Percentiles rank a stretch among this genome's conserved stretches.
Conservation (phyloP, 2,113 vertebrate species). For the Glareola pratincola region DNA sequence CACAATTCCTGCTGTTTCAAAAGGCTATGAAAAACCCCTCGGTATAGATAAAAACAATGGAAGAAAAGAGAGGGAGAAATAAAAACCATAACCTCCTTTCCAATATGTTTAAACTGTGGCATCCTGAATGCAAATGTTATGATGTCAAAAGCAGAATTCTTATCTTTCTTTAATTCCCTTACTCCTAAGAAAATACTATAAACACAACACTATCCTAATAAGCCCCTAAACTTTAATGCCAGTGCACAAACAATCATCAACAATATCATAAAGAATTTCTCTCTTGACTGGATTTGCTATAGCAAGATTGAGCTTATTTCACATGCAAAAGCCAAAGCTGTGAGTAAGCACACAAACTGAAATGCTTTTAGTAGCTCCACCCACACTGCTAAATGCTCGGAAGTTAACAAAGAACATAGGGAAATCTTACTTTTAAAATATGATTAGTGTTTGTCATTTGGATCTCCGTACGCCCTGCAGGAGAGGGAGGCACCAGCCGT, state of each 20-base stretch:
- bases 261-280: background rate
- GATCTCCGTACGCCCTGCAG: background rate
- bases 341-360: background rate
- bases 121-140: background rate
- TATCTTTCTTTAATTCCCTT: background rate
- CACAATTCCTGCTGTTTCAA: background rate
- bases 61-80: background rate
- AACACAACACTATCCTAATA: background rate
- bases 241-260: background rate
- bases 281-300: background rate
- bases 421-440: background rate
- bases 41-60: background rate
- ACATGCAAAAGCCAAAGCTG: background rate
- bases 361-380: background rate
- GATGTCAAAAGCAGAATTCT: background rate
- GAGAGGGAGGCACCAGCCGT: background rate
- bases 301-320: background rate
- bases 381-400: background rate
- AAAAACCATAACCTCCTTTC: background rate
- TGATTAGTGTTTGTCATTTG: background rate
- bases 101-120: background rate
- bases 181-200: background rate
- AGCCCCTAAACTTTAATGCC: background rate
- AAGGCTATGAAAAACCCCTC: background rate
- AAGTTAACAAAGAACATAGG: background rate